These are phyloP conservation scores for Taphrorychus bicolor DNA, from an alignment of 2,888 invertebrate species.

Conservation along the genomic window DNA sequence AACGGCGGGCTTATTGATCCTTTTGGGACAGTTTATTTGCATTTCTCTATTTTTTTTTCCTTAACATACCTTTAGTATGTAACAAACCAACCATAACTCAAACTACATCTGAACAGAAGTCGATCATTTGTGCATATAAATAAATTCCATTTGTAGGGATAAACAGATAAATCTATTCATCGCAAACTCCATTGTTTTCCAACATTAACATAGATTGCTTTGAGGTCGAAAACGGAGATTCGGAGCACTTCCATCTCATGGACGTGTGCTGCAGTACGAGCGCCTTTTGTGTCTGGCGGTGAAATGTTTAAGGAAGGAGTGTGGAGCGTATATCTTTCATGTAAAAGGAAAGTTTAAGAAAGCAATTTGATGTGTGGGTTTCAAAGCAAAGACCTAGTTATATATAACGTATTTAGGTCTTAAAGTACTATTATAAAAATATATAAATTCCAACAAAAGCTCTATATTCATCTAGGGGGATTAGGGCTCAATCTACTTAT, in stretches of 20 bases:
- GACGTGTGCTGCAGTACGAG: not conserved
- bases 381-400: not conserved
- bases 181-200: not conserved
- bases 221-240: constrained; percentile 2
- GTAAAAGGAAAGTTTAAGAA: constrained; percentile 4
- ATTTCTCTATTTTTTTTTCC: not conserved
- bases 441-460: too few species aligned
- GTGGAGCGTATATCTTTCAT: not conserved
- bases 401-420: too few species aligned
- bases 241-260: not conserved
- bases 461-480: too few species aligned
- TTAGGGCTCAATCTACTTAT: too few species aligned
- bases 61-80: not conserved
- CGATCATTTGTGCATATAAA: not conserved
- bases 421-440: too few species aligned
- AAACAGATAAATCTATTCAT: constrained; percentile 7
- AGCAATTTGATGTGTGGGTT: not conserved
- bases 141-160: not conserved
- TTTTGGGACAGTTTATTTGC: not conserved
- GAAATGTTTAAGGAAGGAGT: not conserved
- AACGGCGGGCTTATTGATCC: not conserved
- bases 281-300: not conserved
- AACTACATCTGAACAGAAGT: not conserved
- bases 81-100: not conserved
- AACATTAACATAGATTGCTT: constrained; percentile 3